Evolutionary conservation across 2,113 vertebrate species (phyloP).

Genomic region (Onychostoma macrolepis): DNA sequence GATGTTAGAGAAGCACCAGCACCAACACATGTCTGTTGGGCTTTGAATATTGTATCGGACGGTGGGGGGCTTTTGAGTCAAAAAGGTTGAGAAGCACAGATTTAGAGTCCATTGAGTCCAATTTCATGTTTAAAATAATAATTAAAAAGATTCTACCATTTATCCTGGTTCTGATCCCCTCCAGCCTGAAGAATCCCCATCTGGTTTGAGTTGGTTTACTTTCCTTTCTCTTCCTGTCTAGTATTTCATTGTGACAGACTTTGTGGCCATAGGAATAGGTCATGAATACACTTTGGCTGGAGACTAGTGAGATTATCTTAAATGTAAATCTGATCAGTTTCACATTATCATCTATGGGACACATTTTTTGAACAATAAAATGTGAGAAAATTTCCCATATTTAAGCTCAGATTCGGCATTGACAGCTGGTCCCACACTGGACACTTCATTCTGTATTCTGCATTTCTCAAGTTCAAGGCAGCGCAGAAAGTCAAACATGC

Average conservation of each 20-base stretch:
- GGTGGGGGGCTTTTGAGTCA: too few species aligned
- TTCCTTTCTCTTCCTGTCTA: slow-evolving; percentile 16
- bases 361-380: neutral
- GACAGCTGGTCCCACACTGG: too few species aligned
- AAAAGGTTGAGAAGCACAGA: too few species aligned
- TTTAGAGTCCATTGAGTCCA: too few species aligned
- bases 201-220: neutral
- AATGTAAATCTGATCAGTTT: neutral
- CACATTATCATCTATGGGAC: neutral
- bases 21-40: neutral
- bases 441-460: too few species aligned
- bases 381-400: neutral
- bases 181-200: neutral
- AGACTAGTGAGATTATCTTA: neutral
- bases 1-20: neutral
- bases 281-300: neutral
- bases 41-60: too few species aligned
- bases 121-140: neutral
- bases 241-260: neutral
- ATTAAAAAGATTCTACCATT: neutral
- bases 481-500: neutral
- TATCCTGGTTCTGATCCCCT: neutral
- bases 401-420: neutral
- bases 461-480: neutral
- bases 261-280: neutral